Evolutionary conservation across 2,113 vertebrate genomes (phyloP).

Genomic region (Sapajus apella): DNA sequence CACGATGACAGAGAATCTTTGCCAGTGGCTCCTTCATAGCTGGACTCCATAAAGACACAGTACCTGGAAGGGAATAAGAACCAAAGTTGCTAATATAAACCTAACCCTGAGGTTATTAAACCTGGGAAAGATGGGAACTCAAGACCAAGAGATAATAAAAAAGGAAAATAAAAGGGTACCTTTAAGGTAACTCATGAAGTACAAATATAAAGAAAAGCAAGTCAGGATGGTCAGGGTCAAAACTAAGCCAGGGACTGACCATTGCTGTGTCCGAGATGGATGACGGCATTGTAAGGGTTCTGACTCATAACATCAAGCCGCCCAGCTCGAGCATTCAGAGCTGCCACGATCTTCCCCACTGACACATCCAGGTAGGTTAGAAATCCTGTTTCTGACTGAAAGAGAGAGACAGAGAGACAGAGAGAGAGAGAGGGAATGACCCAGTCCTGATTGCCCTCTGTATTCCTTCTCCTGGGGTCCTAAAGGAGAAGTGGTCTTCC

Average conservation of each 20-base stretch:
- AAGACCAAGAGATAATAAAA: background rate
- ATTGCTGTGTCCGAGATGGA: constrained; percentile 91
- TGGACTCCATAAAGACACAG: constrained; percentile 93
- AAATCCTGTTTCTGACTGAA: constrained; percentile 90
- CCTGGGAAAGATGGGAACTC: background rate
- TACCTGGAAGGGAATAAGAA: constrained; percentile 77
- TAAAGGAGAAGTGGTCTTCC: background rate
- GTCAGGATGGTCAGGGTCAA: background rate
- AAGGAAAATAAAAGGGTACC: background rate
- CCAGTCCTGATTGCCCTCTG: background rate
- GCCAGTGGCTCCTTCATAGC: constrained; percentile 90
- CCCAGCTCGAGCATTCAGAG: constrained; percentile 87
- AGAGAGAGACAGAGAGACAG: background rate
- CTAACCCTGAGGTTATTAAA: background rate
- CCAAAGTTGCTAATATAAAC: background rate
- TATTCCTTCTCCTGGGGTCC: background rate
- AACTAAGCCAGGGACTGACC: constrained; percentile 64
- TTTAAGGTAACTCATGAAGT: background rate
- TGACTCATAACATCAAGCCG: constrained; percentile 91
- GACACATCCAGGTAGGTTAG: constrained; percentile 94
- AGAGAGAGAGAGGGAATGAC: background rate
- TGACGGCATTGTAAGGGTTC: constrained; percentile 91
- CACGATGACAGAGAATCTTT: constrained; percentile 93
- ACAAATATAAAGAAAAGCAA: background rate
- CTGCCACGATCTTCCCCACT: constrained; percentile 90